Percentiles rank a stretch among this genome's conserved stretches.
Conservation (phyloP, 1,140 invertebrate genomes). For the Melipona quadrifasciata region DNA sequence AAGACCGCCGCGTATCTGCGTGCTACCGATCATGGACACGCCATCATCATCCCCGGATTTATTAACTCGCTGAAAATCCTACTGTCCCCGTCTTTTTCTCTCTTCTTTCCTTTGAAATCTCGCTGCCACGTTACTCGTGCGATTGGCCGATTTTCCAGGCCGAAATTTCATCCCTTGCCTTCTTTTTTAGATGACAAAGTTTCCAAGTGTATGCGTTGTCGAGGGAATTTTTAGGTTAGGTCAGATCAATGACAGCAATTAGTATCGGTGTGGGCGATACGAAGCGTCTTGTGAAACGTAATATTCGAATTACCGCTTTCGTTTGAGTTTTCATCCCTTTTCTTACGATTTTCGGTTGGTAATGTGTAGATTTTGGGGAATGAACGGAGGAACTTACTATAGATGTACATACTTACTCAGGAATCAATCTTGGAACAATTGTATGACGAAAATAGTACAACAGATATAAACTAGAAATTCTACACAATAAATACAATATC, state of each 20-base stretch:
- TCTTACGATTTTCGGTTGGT: neutral
- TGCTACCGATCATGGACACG: neutral
- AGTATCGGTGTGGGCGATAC: neutral
- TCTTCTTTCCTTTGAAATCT: neutral
- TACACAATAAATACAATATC: no score
- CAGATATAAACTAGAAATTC: no score
- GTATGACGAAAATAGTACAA: no score
- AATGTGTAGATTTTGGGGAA: neutral
- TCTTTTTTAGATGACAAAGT: neutral
- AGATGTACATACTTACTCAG: no score
- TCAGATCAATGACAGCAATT: no score
- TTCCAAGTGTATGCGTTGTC: neutral
- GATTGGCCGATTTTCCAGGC: neutral
- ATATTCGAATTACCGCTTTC: neutral
- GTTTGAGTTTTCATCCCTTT: neutral
- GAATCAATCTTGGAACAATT: no score
- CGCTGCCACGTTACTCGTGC: neutral
- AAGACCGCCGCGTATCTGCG: conserved; percentile 32
- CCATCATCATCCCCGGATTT: neutral
- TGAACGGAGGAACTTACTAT: neutral
- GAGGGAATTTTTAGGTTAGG: neutral
- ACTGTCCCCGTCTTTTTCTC: neutral
- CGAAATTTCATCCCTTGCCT: no score
- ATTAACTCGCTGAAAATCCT: neutral
- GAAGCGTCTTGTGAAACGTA: neutral